Evolutionary conservation across 2,888 invertebrate species (phyloP), one percentile per base, ranked within the genome.

Genomic region (Euproctis similis): DNA sequence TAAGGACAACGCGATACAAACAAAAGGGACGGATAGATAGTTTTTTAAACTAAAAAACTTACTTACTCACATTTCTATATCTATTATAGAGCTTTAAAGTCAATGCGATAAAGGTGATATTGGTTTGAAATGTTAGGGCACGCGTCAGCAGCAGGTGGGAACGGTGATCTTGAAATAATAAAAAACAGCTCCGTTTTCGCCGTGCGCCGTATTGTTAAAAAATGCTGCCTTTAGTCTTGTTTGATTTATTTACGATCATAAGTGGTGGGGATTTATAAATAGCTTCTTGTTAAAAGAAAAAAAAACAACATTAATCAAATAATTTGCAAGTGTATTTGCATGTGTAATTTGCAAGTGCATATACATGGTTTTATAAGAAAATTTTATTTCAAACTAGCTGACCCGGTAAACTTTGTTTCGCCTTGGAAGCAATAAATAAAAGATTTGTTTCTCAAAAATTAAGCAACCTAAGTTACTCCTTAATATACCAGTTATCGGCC

Each of bases 101-200:
- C 8, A 30, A 2, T 1, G 2, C 0, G 0, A 26, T 56, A 67
- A 42, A 43, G 59, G 28, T 28, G 16, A 27, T 12, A 42, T 36
- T 64, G 0, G 30, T 14, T 25, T 34, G 21, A 8, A 8, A 6
- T 9, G 12, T 16, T 12, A 24, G 33, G 68, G 80, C 82, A 82
- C 84, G 81, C 78, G 84, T 76, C 80, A 69, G 56, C 62, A 72
- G 84, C 84, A 84, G 82, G 84, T 84, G 84, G 68, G 63, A 73
- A 61, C 64, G 51, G 53, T 58, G 59, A 45, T 68, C 62, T 77
- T 76, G 75, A 80, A 80, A 82, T 80, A 75, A 69, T 55, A 62
- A 73, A 14, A 14, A 14, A 14, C 14, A 14, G 63, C 70, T 66
- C 65, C 59, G 73, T 71, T 77, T 70, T 71, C 59, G 63, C 58